A percentile compares a stretch with the other conserved stretches of the same genome.
Evolutionary conservation across 2,797 vertebrate species (phyloP).

Genomic region (Aplochiton taeniatus): DNA sequence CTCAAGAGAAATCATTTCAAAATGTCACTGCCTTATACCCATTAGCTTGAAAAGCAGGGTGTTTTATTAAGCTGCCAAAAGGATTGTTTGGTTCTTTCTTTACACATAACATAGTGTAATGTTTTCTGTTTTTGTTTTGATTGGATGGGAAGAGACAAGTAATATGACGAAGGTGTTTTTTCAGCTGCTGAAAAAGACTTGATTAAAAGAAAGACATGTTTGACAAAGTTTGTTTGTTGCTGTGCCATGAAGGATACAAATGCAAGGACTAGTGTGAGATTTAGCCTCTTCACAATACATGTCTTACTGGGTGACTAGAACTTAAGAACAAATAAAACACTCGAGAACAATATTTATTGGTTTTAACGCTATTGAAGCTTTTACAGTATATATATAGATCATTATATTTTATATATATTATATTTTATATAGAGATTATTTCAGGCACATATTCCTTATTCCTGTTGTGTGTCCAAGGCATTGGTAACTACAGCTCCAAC

Average conservation of each 20-base stretch:
- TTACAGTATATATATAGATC: too few relatives aligned
- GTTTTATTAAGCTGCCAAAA: constrained; percentile 60
- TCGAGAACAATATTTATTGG: too few relatives aligned
- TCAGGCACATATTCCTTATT: too few relatives aligned
- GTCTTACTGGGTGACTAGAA: too few relatives aligned
- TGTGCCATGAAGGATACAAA: too few relatives aligned
- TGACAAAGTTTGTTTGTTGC: constrained; percentile 19
- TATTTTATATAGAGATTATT: too few relatives aligned
- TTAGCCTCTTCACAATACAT: too few relatives aligned
- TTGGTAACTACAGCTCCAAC: constrained; percentile 68
- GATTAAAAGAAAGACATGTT: constrained; percentile 48
- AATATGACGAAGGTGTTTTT: constrained; percentile 44
- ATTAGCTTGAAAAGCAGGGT: constrained; percentile 55
- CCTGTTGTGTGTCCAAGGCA: neutral
- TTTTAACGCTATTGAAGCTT: too few relatives aligned
- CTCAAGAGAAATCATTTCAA: constrained; percentile 32
- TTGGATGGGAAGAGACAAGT: constrained; percentile 44
- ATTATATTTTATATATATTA: too few relatives aligned
- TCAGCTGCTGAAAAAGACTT: constrained; percentile 56
- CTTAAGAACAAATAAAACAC: too few relatives aligned
- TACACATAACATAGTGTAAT: constrained; percentile 43
- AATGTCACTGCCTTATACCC: constrained; percentile 63
- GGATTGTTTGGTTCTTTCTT: constrained; percentile 34
- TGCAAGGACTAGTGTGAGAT: too few relatives aligned
- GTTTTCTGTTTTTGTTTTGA: constrained; percentile 49